Base-by-base conservation (phyloP, 2,888 invertebrate species). In the Neria commutata region DNA sequence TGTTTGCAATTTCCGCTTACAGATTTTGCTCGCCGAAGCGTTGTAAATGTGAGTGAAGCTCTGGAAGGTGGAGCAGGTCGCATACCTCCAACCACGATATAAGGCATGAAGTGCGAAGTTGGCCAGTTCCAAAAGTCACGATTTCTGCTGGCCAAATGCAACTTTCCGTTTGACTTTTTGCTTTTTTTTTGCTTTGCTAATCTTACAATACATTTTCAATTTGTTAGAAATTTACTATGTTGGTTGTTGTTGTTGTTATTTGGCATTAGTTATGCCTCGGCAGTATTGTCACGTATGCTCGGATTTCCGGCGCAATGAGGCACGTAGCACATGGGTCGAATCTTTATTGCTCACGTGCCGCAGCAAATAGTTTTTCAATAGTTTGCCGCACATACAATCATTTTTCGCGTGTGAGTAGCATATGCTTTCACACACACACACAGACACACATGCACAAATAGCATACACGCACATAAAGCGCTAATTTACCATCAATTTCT, bases 301-400 rank as follows among this genome's bases (percentile, higher is more conserved):
- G 19, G 42, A 42, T 42, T 42, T 17, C 5, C 21, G 19, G 14
- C 3, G 21, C 42, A 42, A 19, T 19, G 21, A 17, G 8, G 42
- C 42, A 42, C 42, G 42, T 42, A 42, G 19, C 5, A 42, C 5
- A 8, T 17, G 17, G 42, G 42, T 42, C 42, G 21, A 42, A 42
- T 42, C 37, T 14, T 37, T 37, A 21, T 17, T 42, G 26, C 33
- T 71, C 65, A 72, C 72, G 72, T 74, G 74, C 72, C 74, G 71
- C 63, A 61, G 66, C 60, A 69, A 72, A 72, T 72, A 69, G 72
- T 72, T 73, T 66, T 65, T 61, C 66, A 64, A 67, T 67, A 67
- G 67, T 67, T 70, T 26, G n/a, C n/a, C n/a, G n/a, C n/a, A n/a
- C n/a, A n/a, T n/a, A n/a, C n/a, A n/a, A n/a, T n/a, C n/a, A n/a